phyloP scores from a whole-genome alignment of 2,888 invertebrate species.

The Synanthedon andrenaeformis region DNA sequence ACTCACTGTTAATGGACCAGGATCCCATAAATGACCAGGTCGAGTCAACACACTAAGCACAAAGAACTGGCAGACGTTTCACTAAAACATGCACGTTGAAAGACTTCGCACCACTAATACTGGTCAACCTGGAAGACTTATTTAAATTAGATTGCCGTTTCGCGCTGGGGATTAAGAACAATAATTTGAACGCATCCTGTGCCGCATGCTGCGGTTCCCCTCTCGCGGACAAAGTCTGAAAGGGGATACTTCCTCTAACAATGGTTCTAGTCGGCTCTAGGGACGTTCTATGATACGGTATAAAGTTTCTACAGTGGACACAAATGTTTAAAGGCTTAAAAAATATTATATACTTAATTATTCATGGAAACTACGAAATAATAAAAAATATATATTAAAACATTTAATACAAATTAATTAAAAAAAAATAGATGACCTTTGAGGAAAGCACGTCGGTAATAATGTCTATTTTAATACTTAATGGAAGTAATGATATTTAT shows the following conservation, averaged over 20 bases:
- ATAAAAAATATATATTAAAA: no score
- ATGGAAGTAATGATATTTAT: no score
- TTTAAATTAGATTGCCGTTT: constrained; percentile 53
- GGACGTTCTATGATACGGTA: constrained; percentile 24
- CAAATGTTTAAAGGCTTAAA: neutral
- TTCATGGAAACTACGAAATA: neutral
- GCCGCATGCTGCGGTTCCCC: constrained; percentile 31
- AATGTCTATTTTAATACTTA: no score
- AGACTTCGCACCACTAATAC: constrained; percentile 32
- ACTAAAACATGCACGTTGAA: neutral
- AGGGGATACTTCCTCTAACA: constrained; percentile 65
- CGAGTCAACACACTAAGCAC: no score
- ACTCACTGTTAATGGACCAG: no score
- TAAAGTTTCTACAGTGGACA: neutral
- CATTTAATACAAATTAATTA: no score
- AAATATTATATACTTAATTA: neutral
- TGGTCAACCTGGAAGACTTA: constrained; percentile 38
- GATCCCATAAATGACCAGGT: no score
- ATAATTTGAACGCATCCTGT: constrained; percentile 48
- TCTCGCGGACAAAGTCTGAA: constrained; percentile 49
- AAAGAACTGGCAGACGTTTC: neutral
- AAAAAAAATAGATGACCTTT: no score
- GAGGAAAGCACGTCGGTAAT: no score
- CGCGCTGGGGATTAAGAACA: constrained; percentile 48
- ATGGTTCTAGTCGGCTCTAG: constrained; percentile 42